phyloP scores from a whole-genome alignment of 2,797 vertebrate species.

The Harpagifer antarcticus region DNA sequence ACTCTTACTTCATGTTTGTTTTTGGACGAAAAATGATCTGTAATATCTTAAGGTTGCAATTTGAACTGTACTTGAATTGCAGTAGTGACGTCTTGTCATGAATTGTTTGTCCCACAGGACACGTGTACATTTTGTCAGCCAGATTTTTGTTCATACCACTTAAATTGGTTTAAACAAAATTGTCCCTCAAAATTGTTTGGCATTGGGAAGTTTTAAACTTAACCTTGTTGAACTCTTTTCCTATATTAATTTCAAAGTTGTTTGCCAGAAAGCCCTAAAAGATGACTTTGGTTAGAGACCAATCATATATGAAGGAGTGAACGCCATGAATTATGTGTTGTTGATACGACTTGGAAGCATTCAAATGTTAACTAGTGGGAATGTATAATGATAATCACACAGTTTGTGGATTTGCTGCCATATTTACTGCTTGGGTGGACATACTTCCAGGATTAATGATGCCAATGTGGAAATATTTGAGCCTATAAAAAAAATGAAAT shows the following conservation, averaged over 20 bases:
- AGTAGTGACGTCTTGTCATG: background rate
- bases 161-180: background rate
- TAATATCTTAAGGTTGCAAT: background rate
- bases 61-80: conserved; percentile 3
- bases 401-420: conserved; percentile 19
- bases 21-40: background rate
- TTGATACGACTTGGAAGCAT: background rate
- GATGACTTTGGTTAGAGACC: background rate
- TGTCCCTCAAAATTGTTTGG: background rate
- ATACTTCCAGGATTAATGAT: conserved; percentile 1
- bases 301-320: background rate
- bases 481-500: background rate
- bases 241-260: background rate
- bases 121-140: fast-evolving
- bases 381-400: conserved; percentile 1
- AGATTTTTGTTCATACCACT: background rate
- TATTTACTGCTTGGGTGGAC: conserved; percentile 6
- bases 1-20: conserved; percentile 11
- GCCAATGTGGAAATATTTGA: conserved; percentile 15
- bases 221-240: background rate
- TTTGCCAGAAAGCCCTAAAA: background rate
- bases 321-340: conserved; percentile 1
- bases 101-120: background rate
- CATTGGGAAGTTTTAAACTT: background rate
- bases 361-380: background rate